These are phyloP conservation scores for Scolopax mira DNA, from an alignment of 2,113 vertebrate genomes.

Conservation along the genomic window DNA sequence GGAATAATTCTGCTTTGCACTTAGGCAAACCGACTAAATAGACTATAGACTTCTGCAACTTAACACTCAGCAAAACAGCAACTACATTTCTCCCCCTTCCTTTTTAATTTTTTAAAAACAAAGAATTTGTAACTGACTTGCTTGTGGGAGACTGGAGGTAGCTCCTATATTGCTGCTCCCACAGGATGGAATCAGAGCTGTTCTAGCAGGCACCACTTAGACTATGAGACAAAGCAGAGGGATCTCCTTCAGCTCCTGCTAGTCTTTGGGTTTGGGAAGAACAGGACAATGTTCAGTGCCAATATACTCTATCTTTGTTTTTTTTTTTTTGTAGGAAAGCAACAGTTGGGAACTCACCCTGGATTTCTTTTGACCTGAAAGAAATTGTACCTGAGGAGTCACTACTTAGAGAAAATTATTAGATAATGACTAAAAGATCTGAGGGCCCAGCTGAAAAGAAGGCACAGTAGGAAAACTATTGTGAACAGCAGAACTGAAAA, in stretches of 20 bases:
- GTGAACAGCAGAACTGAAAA: slow-evolving; percentile 19
- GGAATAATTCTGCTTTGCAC: background rate
- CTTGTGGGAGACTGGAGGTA: background rate
- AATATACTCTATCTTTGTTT: background rate
- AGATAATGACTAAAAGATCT: background rate
- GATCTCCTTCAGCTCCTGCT: background rate
- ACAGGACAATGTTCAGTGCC: background rate
- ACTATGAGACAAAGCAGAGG: background rate
- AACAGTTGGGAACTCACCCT: background rate
- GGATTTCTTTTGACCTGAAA: background rate
- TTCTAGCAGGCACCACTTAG: background rate
- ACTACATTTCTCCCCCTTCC: background rate
- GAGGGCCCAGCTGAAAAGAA: background rate
- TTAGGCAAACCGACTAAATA: background rate
- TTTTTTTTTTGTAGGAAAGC: background rate
- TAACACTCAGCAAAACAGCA: background rate
- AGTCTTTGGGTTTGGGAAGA: background rate
- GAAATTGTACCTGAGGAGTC: background rate
- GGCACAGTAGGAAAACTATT: background rate
- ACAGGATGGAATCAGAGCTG: background rate
- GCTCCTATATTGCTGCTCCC: background rate
- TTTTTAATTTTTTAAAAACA: background rate
- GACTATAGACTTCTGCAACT: background rate
- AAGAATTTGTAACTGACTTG: background rate
- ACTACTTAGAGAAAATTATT: background rate